phyloP scores from a whole-genome alignment of 2,888 invertebrate genomes.

The Dasysyrphus albostriatus region DNA sequence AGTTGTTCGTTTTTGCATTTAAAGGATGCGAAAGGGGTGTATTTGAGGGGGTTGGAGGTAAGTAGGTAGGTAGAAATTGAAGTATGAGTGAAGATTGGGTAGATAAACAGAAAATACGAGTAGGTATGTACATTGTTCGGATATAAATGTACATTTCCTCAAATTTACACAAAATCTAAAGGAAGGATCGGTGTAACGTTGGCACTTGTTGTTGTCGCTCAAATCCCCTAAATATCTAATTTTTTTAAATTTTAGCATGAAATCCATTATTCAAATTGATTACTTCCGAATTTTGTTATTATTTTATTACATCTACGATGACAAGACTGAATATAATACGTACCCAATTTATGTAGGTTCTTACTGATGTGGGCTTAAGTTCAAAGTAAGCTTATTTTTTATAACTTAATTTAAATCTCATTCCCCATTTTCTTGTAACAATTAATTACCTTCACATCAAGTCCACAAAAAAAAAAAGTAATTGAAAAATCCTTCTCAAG shows the following conservation, averaged over 20 bases:
- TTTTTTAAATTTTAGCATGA: too few relatives aligned
- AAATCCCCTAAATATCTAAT: too few relatives aligned
- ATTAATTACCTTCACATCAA: conserved; percentile 28
- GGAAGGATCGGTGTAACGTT: too few relatives aligned
- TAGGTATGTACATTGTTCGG: neutral
- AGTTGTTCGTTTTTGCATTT: conserved; percentile 63
- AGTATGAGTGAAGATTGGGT: too few relatives aligned
- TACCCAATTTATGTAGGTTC: too few relatives aligned
- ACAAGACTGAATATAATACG: too few relatives aligned
- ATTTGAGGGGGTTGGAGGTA: neutral
- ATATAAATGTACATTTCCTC: neutral
- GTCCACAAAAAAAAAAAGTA: conserved; percentile 21
- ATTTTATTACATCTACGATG: too few relatives aligned
- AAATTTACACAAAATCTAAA: too few relatives aligned
- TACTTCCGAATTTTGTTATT: too few relatives aligned
- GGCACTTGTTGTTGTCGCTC: too few relatives aligned
- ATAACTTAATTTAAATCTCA: neutral
- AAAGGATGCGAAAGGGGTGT: conserved; percentile 12
- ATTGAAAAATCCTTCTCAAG: conserved; percentile 45
- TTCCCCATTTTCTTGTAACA: conserved; percentile 7
- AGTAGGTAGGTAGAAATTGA: neutral
- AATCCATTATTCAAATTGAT: too few relatives aligned
- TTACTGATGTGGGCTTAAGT: neutral
- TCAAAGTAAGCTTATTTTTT: neutral
- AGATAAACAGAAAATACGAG: neutral